These are phyloP conservation scores for Chydorus sphaericus DNA, from an alignment of 2,888 invertebrate genomes.

Conservation along the genomic window DNA sequence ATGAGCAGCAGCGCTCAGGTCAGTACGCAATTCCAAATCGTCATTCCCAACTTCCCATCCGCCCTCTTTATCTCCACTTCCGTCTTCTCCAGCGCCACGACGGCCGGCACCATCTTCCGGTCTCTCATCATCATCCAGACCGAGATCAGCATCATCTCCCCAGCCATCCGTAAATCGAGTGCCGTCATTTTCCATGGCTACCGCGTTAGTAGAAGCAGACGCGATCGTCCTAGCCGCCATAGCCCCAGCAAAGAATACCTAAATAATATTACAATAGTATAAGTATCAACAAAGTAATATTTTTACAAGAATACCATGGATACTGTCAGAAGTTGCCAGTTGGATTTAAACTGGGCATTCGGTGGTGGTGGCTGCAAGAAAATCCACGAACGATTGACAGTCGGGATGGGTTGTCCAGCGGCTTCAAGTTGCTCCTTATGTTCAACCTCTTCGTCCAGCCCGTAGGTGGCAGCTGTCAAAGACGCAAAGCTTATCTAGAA, in stretches of 20 bases:
- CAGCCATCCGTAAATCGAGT: conserved; percentile 44
- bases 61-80: conserved; percentile 33
- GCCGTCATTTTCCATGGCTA: conserved; percentile 38
- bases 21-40: conserved; percentile 81
- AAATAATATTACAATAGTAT: no score
- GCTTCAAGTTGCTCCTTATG: conserved; percentile 49
- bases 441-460: conserved; percentile 63
- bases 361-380: conserved; percentile 79
- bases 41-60: conserved; percentile 99
- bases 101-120: conserved; percentile 41
- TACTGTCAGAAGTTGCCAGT: conserved; percentile 92
- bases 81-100: conserved; percentile 35
- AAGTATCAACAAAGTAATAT: no score
- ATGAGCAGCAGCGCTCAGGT: conserved; percentile 45
- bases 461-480: conserved; percentile 85
- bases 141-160: conserved; percentile 68
- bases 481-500: conserved; percentile 66
- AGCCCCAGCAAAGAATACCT: conserved; percentile 46
- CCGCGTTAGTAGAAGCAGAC: conserved; percentile 35
- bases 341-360: conserved; percentile 75
- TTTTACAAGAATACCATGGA: no score
- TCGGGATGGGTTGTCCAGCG: conserved; percentile 40
- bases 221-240: conserved; percentile 32
- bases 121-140: conserved; percentile 50
- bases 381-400: conserved; percentile 55